Percentiles rank a stretch among this genome's conserved stretches.
phyloP scores from a whole-genome alignment of 2,888 invertebrate genomes.

The Hymenopus coronatus region DNA sequence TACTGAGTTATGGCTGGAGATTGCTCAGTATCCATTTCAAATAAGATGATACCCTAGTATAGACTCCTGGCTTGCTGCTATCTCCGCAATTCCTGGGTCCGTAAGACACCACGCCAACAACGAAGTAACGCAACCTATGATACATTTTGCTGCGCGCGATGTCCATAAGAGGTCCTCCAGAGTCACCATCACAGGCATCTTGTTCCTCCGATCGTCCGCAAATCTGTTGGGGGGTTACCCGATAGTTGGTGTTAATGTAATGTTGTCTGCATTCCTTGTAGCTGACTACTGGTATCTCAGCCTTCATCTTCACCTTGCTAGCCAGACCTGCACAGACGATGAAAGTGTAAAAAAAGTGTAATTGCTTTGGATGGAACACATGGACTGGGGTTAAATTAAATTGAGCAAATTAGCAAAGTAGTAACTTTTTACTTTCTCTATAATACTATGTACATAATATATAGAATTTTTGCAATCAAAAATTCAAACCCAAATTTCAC shows the following conservation, averaged over 20 bases:
- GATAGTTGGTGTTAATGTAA: conserved; percentile 52
- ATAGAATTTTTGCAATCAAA: too few relatives aligned
- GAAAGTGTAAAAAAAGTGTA: neutral
- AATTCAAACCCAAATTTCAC: too few relatives aligned
- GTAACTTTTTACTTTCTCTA: too few relatives aligned
- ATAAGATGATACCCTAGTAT: conserved; percentile 61
- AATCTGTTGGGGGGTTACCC: conserved; percentile 53
- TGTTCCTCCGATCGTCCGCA: conserved; percentile 67
- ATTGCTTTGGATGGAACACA: neutral
- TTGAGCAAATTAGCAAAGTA: too few relatives aligned
- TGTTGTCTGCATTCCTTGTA: conserved; percentile 53
- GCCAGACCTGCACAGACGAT: neutral
- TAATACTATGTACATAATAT: too few relatives aligned
- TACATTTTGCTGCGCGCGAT: conserved; percentile 35
- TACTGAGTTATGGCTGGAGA: neutral
- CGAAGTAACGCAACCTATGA: conserved; percentile 43
- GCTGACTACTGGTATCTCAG: conserved; percentile 54
- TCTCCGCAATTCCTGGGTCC: conserved; percentile 63
- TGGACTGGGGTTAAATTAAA: too few relatives aligned
- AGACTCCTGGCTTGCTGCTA: conserved; percentile 65
- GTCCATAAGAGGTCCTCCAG: conserved; percentile 74
- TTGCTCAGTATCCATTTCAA: conserved; percentile 59
- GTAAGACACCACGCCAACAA: conserved; percentile 64
- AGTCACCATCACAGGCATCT: conserved; percentile 76
- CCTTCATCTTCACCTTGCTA: conserved; percentile 62